phyloP scores from a whole-genome alignment of 2,888 invertebrate species.

The Sarcophaga variegata region DNA sequence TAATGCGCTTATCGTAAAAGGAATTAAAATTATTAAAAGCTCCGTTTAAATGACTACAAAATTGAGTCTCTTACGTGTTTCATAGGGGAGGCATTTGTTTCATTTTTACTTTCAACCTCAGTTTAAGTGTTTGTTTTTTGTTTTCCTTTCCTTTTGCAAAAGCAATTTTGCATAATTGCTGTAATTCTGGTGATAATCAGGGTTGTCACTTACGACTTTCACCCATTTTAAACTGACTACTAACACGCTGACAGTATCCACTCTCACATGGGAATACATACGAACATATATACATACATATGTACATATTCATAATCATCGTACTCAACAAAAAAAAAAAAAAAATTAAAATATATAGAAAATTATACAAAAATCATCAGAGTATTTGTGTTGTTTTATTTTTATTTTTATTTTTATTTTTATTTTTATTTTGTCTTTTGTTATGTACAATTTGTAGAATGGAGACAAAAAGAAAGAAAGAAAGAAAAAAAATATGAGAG shows the following conservation, averaged over 20 bases:
- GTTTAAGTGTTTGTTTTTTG: neutral
- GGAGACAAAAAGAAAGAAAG: neutral
- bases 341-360: neutral
- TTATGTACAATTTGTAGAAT: neutral
- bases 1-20: constrained; percentile 16
- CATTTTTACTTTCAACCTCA: neutral
- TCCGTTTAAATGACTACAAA: neutral
- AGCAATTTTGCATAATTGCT: constrained; percentile 59
- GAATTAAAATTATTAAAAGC: neutral
- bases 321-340: neutral
- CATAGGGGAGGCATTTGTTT: neutral
- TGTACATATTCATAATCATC: neutral
- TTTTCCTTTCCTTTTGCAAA: constrained; percentile 10
- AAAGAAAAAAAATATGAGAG: neutral
- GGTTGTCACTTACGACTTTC: constrained; percentile 44
- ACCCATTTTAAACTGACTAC: constrained; percentile 31
- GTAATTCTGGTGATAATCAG: constrained; percentile 55
- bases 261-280: too few species aligned
- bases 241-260: neutral
- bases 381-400: neutral
- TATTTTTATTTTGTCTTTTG: neutral
- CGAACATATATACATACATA: neutral
- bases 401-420: neutral
- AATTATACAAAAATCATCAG: neutral
- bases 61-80: neutral